Base-by-base conservation (phyloP, 30 jellyfish, hydroid and myxozoan species). In the Aurelia coerulea region DNA sequence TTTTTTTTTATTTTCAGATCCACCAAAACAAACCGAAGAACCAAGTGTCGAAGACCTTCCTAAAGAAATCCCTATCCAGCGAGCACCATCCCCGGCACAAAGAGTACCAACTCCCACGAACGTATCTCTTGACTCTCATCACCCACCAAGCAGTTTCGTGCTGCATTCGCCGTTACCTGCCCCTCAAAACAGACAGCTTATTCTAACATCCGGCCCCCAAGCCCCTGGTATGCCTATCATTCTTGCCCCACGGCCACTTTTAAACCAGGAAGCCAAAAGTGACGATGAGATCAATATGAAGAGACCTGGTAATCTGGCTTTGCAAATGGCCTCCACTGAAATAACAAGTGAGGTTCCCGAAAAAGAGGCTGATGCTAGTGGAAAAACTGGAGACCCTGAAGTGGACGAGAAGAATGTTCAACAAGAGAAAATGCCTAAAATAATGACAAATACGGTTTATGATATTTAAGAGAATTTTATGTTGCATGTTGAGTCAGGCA, bases 171-270 rank as follows among this genome's bases (percentile, higher is more conserved):
- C 96, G 2, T 72, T 88, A 66, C 96, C 96, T 15, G 88, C 83
- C 56, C 88, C 88, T 4, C 83, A 66, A 66, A 76, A 66, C 87
- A 65, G 83, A 35, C 88, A 76, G 68, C 73, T 85, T 2, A 71
- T 83, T 9, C 32, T 83, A 62, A 70, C 92, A 54, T 62, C 94
- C 13, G 88, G 88, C 19, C 84, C 88, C 39, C 88, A 74, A 37
- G 79, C 94, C 65, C 94, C 94, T 32, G 94, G 94, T 23, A 85
- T 85, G 94, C 94, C 94, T 18, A 85, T 85, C 15, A 74, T 85
- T 32, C 85, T 85, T 10, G 94, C 94, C 8, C 94, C 94, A 2
- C 42, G 84, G 33, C 94, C 94, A 5, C 81, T 68, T 4, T 7
- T 50, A 10, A 62, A 71, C 62, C 68, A 59, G 49, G 92, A 83